Conservation (phyloP, 2,113 vertebrate species). For the Vulpes ferrilata region DNA sequence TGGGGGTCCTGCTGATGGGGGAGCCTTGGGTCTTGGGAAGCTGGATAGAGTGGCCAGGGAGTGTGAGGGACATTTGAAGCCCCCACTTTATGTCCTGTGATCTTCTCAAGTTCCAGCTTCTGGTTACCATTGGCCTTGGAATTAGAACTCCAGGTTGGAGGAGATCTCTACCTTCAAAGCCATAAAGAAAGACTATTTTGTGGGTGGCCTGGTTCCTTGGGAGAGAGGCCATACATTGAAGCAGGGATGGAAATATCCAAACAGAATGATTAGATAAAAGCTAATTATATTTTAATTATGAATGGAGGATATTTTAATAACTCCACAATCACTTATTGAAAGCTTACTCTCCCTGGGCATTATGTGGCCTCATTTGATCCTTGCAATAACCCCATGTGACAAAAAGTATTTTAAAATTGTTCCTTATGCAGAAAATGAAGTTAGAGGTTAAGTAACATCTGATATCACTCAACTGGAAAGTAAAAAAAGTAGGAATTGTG, state of each 20-base stretch:
- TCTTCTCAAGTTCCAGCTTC: background rate
- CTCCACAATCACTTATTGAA: constrained; percentile 2
- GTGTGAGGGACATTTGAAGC: background rate
- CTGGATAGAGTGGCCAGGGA: background rate
- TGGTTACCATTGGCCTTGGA: background rate
- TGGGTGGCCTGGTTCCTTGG: background rate
- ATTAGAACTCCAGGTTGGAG: background rate
- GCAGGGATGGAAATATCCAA: background rate
- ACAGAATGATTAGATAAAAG: background rate
- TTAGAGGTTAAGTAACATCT: background rate
- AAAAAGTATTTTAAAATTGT: constrained; percentile 13
- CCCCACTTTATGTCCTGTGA: fast-evolving
- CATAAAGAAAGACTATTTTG: background rate
- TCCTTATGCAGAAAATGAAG: background rate
- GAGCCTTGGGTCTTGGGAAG: background rate
- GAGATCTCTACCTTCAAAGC: background rate
- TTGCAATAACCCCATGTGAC: background rate
- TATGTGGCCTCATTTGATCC: background rate
- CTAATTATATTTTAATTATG: constrained; percentile 49
- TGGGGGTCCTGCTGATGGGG: background rate
- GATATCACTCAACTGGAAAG: background rate
- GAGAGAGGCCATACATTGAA: background rate
- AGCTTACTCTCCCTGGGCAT: background rate
- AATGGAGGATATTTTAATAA: background rate
- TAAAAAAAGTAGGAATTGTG: background rate